Percentiles rank a stretch among this genome's conserved stretches.
Conservation (phyloP, 2,888 invertebrate genomes). For the Athalia cordata region DNA sequence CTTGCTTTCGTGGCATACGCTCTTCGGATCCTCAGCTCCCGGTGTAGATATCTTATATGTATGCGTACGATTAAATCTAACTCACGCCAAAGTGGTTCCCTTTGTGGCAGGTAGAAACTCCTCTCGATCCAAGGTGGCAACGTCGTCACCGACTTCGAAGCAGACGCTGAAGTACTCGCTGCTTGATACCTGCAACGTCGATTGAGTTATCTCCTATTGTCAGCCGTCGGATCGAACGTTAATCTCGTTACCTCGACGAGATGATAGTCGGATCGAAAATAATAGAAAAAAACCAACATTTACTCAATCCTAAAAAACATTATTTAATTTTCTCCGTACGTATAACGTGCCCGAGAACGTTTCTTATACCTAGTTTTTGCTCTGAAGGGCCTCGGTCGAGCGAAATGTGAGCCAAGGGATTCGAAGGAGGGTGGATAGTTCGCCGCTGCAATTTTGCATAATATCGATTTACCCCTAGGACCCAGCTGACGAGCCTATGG, state of each 20-base stretch:
- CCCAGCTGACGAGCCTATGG: too few relatives aligned
- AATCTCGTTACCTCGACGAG: background rate
- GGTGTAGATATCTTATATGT: background rate
- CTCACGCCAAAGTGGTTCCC: slow-evolving; percentile 81
- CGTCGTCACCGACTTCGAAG: slow-evolving; percentile 77
- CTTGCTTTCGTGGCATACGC: background rate
- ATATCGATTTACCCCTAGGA: slow-evolving; percentile 14
- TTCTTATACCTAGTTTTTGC: too few relatives aligned
- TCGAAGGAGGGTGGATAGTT: background rate
- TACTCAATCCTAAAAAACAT: too few relatives aligned
- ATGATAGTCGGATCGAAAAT: background rate
- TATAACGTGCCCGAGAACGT: too few relatives aligned
- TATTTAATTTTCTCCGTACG: too few relatives aligned
- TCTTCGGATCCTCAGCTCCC: too few relatives aligned
- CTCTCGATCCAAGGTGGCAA: slow-evolving; percentile 75
- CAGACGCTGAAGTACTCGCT: slow-evolving; percentile 84
- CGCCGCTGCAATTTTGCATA: slow-evolving; percentile 23
- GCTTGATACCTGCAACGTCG: slow-evolving; percentile 79
- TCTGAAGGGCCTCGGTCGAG: too few relatives aligned
- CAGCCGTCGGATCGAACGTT: background rate
- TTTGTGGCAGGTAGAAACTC: slow-evolving; percentile 82
- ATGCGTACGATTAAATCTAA: slow-evolving; percentile 55
- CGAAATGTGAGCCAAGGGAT: background rate
- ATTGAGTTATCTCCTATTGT: background rate
- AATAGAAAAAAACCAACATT: too few relatives aligned